These are phyloP conservation scores for Protobothrops mucrosquamatus DNA, from an alignment of 2,113 vertebrate species.

Conservation along the genomic window DNA sequence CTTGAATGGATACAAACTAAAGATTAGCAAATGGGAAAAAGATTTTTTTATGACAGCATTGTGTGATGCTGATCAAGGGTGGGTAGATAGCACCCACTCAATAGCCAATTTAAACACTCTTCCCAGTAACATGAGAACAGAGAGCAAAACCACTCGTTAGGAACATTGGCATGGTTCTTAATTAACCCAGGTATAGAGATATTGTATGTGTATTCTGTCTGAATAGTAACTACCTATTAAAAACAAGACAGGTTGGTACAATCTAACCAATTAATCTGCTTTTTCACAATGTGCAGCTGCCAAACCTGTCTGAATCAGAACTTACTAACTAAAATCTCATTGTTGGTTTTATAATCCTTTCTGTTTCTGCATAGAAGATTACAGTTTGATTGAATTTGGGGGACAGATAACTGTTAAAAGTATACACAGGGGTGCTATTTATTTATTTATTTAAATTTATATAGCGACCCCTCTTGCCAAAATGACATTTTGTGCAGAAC, in stretches of 20 bases:
- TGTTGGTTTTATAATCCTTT: neutral
- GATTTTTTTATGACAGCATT: neutral
- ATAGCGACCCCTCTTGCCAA: neutral
- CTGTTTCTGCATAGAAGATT: neutral
- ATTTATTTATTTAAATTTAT: neutral
- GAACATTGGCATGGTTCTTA: neutral
- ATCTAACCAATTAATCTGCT: neutral
- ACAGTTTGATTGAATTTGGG: neutral
- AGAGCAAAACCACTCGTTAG: neutral
- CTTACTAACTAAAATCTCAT: neutral
- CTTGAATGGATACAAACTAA: neutral
- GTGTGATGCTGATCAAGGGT: neutral
- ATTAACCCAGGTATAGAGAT: neutral
- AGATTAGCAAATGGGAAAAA: neutral
- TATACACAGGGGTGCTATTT: neutral
- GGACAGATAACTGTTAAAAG: neutral
- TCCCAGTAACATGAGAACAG: neutral
- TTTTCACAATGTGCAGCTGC: neutral
- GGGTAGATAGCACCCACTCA: neutral
- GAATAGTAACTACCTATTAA: neutral
- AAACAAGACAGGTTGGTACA: neutral
- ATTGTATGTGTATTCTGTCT: neutral
- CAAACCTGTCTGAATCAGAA: slow-evolving; percentile 1
- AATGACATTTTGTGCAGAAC: neutral
- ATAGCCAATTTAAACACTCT: neutral